These are phyloP conservation scores for Stegostoma tigrinum DNA, from an alignment of 2,113 vertebrate genomes.

Conservation along the genomic window DNA sequence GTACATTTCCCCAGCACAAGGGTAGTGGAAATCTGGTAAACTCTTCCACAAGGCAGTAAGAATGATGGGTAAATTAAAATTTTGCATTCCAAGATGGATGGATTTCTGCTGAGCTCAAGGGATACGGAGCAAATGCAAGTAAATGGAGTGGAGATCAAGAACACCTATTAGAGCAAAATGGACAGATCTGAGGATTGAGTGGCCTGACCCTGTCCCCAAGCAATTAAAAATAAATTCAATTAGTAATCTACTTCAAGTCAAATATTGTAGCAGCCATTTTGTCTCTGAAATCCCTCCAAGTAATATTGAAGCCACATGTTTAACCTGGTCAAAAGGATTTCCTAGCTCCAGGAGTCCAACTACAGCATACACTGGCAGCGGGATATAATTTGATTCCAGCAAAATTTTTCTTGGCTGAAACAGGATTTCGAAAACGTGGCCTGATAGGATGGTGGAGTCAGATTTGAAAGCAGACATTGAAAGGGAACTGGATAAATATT, in stretches of 20 bases:
- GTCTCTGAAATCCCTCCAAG: background rate
- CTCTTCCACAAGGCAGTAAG: background rate
- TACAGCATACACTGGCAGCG: background rate
- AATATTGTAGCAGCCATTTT: background rate
- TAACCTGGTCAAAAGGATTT: background rate
- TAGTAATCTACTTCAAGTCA: background rate
- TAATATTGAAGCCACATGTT: background rate
- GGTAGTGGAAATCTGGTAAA: background rate
- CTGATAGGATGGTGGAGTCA: background rate
- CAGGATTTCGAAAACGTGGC: background rate
- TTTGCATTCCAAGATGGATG: background rate
- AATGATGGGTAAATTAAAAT: background rate
- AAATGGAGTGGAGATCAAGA: background rate
- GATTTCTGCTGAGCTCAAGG: background rate
- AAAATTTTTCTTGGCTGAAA: background rate
- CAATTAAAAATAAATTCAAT: background rate
- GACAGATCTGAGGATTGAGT: background rate
- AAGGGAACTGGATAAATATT: background rate
- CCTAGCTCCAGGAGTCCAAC: background rate
- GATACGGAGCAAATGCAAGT: background rate
- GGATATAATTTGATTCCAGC: background rate
- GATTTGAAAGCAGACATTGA: background rate
- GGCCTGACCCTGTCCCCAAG: background rate
- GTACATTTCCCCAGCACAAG: background rate
- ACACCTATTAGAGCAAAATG: background rate